phyloP scores from a whole-genome alignment of 2,797 vertebrate genomes.

The Acanthiza pusilla region DNA sequence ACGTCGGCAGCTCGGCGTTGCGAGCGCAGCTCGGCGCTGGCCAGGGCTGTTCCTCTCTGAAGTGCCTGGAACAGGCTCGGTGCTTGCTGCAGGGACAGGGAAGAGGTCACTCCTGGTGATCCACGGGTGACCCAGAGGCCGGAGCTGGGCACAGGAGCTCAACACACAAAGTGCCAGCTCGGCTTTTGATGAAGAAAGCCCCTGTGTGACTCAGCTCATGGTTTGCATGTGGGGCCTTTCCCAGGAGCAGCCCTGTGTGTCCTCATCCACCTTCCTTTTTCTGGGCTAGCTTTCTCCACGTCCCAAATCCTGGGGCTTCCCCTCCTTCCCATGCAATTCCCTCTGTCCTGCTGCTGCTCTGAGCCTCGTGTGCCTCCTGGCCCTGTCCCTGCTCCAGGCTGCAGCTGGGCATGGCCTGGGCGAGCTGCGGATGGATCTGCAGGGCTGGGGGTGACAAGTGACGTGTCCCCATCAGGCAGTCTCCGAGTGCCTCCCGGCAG shows the following conservation, averaged over 20 bases:
- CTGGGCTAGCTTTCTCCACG: not conserved
- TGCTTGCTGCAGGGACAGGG: not conserved
- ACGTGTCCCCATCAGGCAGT: not conserved
- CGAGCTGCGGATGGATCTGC: not conserved
- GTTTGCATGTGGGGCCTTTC: not conserved
- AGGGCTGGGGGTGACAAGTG: too few relatives aligned
- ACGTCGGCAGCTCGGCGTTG: not conserved
- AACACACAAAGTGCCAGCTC: not conserved
- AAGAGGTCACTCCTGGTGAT: not conserved
- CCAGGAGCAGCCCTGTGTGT: not conserved
- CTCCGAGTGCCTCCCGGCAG: not conserved
- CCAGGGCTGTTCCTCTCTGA: not conserved
- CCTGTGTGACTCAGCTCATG: not conserved
- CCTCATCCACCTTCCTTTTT: not conserved
- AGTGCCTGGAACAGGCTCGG: not conserved
- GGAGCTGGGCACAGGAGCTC: not conserved
- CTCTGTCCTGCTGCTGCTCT: not conserved
- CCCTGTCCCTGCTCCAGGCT: not conserved
- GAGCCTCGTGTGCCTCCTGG: accelerated
- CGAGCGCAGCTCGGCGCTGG: not conserved
- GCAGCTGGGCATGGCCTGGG: too few relatives aligned
- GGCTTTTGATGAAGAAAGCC: not conserved
- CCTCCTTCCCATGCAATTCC: accelerated
- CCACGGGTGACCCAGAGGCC: not conserved
- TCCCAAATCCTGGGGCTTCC: not conserved